Evolutionary conservation across 2,113 vertebrate species (phyloP), one percentile per base, ranked within the genome.

Genomic region (Cyprinodon variegatus): DNA sequence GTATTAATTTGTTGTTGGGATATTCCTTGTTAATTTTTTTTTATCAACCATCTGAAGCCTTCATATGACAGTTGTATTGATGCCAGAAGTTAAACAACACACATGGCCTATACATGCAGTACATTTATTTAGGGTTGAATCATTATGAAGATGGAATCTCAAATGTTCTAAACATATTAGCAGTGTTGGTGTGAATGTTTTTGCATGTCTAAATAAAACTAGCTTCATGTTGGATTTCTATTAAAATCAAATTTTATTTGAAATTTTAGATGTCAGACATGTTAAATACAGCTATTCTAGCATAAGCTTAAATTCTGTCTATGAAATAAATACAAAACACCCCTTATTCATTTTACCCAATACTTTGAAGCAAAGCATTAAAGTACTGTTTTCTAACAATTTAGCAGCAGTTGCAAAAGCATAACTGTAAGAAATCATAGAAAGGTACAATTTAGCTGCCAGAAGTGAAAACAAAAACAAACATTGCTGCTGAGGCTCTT

Each of bases 331-430:
- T 8, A 17, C 1, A 62, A 15, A 0, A 38, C 0, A 14, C 36
- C 14, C 15, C n/a, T 60, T 62, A 57, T 70, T 20, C 14, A 37
- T 22, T 37, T 46, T 4, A 38, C 63, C 22, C 14, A 38, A 65
- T 85, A 3, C 43, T 65, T 59, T 77, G 13, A 59, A 67, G 15
- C 14, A 72, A 61, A 77, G 68, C 69, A 68, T 69, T 74, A 63
- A 3, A 70, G 70, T 79, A 63, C 17, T 67, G 53, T 66, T 83
- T 63, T 65, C 53, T 7, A 15, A 14, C 62, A 68, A 76, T 38
- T 65, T 11, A 46, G 36, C 70, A 62, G 61, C 11, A 41, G 40
- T 57, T 65, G 14, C 37, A 11, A 29, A 48, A 70, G 76, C 68
- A 48, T 69, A 72, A 41, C 71, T 78, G 59, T 12, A 71, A 63